These are phyloP conservation scores for Euphysa ruthae DNA, from an alignment of 30 jellyfish, hydroid and myxozoan species.

Conservation along the genomic window DNA sequence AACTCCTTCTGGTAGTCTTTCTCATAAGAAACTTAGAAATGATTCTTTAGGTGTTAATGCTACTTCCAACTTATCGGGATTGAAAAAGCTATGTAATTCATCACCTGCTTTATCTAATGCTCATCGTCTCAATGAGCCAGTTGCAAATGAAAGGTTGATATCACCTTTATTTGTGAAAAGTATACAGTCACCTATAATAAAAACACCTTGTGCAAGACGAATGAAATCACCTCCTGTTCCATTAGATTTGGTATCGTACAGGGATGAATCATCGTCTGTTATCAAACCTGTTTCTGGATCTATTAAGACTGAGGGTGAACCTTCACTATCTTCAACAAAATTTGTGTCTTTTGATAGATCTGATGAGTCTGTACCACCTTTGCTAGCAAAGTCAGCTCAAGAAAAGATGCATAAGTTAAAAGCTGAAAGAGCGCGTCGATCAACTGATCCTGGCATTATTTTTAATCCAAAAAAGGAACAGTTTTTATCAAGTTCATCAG, in stretches of 20 bases:
- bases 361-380: constrained; percentile 5
- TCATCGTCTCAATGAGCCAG: not conserved
- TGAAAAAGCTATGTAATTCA: constrained; percentile 23
- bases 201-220: constrained; percentile 13
- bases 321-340: too few species aligned
- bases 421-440: not conserved
- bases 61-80: not conserved
- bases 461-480: constrained; percentile 2
- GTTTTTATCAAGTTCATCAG: constrained; percentile 4
- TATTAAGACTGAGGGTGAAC: too few species aligned
- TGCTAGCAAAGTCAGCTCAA: constrained; percentile 18
- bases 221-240: constrained; percentile 9
- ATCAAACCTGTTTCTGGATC: too few species aligned
- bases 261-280: too few species aligned
- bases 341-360: too few species aligned
- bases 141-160: not conserved
- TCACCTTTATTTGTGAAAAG: not conserved
- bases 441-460: constrained; percentile 6
- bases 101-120: constrained; percentile 12
- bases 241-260: too few species aligned
- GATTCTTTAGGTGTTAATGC: not conserved
- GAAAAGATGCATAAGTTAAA: constrained; percentile 10
- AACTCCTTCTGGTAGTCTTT: constrained; percentile 21
- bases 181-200: constrained; percentile 8
- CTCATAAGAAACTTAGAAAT: not conserved